Base-by-base conservation (phyloP, 2,797 vertebrate species). In the Mionectes olivaceus region DNA sequence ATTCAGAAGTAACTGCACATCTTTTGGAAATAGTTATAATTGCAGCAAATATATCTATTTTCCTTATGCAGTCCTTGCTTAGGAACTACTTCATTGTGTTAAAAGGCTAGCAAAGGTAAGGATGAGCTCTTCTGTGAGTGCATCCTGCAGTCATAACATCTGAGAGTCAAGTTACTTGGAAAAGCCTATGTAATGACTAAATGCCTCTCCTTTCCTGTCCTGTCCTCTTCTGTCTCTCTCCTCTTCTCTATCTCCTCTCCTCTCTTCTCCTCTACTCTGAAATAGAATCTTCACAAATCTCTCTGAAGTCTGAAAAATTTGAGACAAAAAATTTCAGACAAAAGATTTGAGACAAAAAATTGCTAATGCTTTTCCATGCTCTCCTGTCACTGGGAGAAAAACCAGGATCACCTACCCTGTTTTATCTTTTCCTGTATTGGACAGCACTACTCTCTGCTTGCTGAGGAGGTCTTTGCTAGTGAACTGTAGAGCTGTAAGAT, bases 321-420 rank as follows among this genome's bases (percentile, higher is more conserved):
- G 15, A 92, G 46, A 73, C 35, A 82, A 74, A 89, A 83, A 84
- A 30, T 12, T 71, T 35, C 7, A 35, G 35, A 35, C 35, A 35
- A 92, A 91, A 86, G 46, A 73, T 77, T 53, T 46, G 15, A 92
- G 46, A 73, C 35, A 82, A 74, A 89, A 83, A 84, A 30, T 12
- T 71, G 9, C 13, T 77, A 84, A 85, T 60, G 30, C 2, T 85
- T 87, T 91, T 57, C 68, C 71, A 2, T 80, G 37, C 80, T 87
- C 24, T 55, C 6, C 32, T 87, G 28, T 65, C 35, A 39, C 33
- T 79, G 33, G 47, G 63, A 91, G 39, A 79, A 76, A 84, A 88
- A 28, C 32, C 4, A 5, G 84, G 35, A 4, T 33, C 49, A 79
- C 43, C 17, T 88, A 50, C 21, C 32, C 30, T 76, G 22, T 82